Evolutionary conservation across 2,797 vertebrate species (phyloP), one percentile per base, ranked within the genome.

Genomic region (Typhlichthys eigenmanni): DNA sequence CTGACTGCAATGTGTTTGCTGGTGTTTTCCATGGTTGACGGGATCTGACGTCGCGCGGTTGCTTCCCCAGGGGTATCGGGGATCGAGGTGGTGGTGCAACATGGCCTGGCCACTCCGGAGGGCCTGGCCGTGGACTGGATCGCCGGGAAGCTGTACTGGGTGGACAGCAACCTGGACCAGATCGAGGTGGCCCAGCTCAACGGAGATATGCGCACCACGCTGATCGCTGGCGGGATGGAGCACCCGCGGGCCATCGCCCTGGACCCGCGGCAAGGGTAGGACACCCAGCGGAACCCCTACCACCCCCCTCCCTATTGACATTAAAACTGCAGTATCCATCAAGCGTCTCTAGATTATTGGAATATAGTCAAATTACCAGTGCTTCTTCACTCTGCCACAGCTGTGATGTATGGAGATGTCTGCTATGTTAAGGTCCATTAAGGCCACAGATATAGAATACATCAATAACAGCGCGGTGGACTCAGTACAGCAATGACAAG

Each of bases 71-170:
- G 97, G 71, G 96, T 99, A 62, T 94, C 92, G 11, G 94, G 93
- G 59, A 93, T 97, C 6, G 98, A 99, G 81, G 95, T 98, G 56
- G 95, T 99, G 7, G 95, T 99, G 52, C 95, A 99, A 47, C 97
- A 99, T 1, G 97, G 98, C 1, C 80, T 99, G 83, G 97, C 97
- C 60, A 99, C 97, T 7, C 97, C 98, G 1, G 98, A 99, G 85
- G 98, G 98, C 24, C 88, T 99, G 69, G 96, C 98, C 1, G 95
- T 99, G 14, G 98, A 99, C 74, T 99, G 98, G 98, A 96, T 99
- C 71, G 96, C 95, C 32, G 95, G 93, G 58, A 98, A 98, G 80
- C 93, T 99, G 46, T 99, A 99, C 81, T 99, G 98, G 97, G 98
- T 99, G 69, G 98, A 99, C 89, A 98, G 96, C 86, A 98, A 98